Evolutionary conservation across 2,888 invertebrate species (phyloP).

Genomic region (Mimumesa dahlbomi): DNA sequence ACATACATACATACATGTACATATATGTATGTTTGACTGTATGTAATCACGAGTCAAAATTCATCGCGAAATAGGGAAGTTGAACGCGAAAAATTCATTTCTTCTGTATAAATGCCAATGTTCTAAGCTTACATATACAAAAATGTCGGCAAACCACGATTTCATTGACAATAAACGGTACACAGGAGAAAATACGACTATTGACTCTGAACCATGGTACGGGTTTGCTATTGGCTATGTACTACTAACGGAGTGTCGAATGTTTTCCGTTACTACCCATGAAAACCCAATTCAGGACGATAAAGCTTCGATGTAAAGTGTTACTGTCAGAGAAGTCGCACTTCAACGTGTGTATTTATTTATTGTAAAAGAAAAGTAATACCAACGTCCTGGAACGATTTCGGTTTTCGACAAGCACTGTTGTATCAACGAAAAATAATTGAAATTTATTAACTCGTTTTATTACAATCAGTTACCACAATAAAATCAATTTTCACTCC

Average conservation of each 20-base stretch:
- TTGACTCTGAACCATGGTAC: slow-evolving; percentile 26
- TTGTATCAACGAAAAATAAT: too few relatives aligned
- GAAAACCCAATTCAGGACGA: slow-evolving; percentile 43
- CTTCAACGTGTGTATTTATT: slow-evolving; percentile 29
- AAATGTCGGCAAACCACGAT: neutral
- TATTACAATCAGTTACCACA: too few relatives aligned
- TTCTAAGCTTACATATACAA: slow-evolving; percentile 14
- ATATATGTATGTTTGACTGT: too few relatives aligned
- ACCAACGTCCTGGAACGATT: neutral
- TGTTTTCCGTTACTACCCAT: slow-evolving; percentile 46
- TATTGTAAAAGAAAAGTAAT: too few relatives aligned
- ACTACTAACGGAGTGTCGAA: slow-evolving; percentile 37
- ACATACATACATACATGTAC: too few relatives aligned
- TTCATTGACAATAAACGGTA: slow-evolving; percentile 28
- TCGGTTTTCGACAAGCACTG: neutral
- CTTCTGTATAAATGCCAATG: slow-evolving; percentile 24
- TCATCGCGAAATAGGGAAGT: too few relatives aligned
- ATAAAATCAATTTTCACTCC: too few relatives aligned
- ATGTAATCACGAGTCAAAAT: too few relatives aligned
- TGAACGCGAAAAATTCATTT: too few relatives aligned
- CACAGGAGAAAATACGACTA: slow-evolving; percentile 38
- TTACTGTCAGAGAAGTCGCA: slow-evolving; percentile 32
- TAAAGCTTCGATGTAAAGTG: slow-evolving; percentile 37
- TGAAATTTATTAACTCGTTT: too few relatives aligned
- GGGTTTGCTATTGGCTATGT: slow-evolving; percentile 36